These are phyloP conservation scores for Scaptomyza pallida DNA, from an alignment of 1,140 invertebrate species.

Conservation along the genomic window DNA sequence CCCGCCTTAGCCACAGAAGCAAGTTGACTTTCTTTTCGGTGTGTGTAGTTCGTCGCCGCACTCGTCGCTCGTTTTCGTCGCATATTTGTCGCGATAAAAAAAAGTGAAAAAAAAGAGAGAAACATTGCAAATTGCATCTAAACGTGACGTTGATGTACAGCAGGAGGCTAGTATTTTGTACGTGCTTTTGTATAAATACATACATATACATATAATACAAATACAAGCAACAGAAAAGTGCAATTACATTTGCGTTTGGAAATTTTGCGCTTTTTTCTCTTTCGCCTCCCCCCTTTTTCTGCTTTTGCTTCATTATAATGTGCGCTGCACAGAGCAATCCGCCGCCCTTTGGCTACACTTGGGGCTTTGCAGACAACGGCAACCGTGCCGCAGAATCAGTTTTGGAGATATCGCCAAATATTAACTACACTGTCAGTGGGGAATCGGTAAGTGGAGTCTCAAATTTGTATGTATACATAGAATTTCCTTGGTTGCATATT, in stretches of 20 bases:
- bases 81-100: constrained; percentile 65
- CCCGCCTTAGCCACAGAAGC: constrained; percentile 73
- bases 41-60: constrained; percentile 57
- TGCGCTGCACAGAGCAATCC: constrained; percentile 84
- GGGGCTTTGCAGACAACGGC: constrained; percentile 83
- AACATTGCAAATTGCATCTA: constrained; percentile 49
- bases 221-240: constrained; percentile 80
- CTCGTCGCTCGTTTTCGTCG: constrained; percentile 58
- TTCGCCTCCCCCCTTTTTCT: constrained; percentile 63
- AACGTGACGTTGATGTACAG: constrained; percentile 57
- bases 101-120: constrained; percentile 47
- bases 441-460: constrained; percentile 77
- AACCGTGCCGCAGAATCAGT: constrained; percentile 78
- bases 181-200: constrained; percentile 77
- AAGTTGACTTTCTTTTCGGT: constrained; percentile 81
- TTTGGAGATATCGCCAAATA: constrained; percentile 84
- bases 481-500: constrained; percentile 52
- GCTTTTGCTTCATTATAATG: constrained; percentile 71
- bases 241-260: constrained; percentile 82
- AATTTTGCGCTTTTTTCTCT: constrained; percentile 83
- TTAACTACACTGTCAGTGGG: constrained; percentile 83
- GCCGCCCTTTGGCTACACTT: constrained; percentile 82
- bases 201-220: constrained; percentile 78
- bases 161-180: constrained; percentile 80
- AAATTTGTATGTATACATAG: constrained; percentile 53